Conservation (phyloP, 2,113 vertebrate species). For the Sapayoa aenigma region DNA sequence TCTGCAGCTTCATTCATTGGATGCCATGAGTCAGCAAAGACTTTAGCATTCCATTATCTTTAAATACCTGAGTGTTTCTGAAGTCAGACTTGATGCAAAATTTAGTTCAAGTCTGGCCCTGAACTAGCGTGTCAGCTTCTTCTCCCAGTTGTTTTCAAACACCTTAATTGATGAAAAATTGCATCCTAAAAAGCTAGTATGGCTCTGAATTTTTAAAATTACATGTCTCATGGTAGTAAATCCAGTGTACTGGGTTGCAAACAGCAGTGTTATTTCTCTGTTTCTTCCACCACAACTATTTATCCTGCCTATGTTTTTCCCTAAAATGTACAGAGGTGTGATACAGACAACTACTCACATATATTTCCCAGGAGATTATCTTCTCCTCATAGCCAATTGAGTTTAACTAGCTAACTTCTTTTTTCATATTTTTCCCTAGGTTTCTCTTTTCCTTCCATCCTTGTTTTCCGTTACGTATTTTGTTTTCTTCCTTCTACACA, state of each 20-base stretch:
- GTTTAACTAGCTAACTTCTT: background rate
- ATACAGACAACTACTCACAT: background rate
- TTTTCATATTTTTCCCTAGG: background rate
- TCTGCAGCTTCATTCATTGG: background rate
- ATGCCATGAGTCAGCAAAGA: background rate
- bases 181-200: background rate
- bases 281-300: background rate
- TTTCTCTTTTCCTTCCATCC: background rate
- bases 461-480: background rate
- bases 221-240: background rate
- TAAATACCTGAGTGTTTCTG: background rate
- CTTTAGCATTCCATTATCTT: background rate
- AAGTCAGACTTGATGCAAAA: background rate
- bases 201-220: background rate
- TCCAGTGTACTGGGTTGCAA: background rate
- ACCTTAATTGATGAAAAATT: background rate
- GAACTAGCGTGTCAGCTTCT: background rate
- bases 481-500: background rate
- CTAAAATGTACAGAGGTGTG: background rate
- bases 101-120: background rate
- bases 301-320: accelerated
- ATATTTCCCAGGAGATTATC: background rate
- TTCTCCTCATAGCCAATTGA: background rate
- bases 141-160: background rate
- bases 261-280: background rate